Percentiles rank a stretch among this genome's conserved stretches.
Evolutionary conservation across 2,797 vertebrate genomes (phyloP).

Genomic region (Onychomys leucogaster): DNA sequence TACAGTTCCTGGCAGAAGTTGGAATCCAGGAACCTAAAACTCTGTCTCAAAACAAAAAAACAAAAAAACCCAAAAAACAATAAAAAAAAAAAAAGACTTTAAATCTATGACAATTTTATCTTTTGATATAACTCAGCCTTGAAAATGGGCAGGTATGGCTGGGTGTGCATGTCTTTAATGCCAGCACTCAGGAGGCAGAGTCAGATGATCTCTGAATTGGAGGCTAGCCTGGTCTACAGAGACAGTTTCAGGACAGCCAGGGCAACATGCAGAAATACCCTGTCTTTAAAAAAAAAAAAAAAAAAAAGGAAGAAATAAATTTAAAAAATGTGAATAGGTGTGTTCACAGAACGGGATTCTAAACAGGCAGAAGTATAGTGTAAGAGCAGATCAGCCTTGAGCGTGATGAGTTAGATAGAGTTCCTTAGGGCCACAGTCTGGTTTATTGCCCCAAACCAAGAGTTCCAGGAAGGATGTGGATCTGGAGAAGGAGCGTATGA

Average conservation of each 20-base stretch:
- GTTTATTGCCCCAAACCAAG: no score
- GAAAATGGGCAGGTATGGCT: neutral
- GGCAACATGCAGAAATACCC: neutral
- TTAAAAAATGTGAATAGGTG: neutral
- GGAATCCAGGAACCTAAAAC: neutral
- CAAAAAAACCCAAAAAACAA: no score
- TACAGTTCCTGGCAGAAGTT: neutral
- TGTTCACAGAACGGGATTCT: no score
- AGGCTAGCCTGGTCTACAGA: neutral
- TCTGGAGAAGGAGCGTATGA: no score
- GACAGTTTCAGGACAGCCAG: neutral
- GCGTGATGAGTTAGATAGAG: accelerated
- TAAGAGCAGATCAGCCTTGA: neutral
- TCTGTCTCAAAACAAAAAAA: neutral
- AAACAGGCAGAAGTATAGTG: no score
- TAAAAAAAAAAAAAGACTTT: neutral
- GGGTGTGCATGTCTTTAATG: neutral
- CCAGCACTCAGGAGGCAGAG: neutral
- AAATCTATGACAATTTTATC: neutral
- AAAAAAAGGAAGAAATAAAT: neutral
- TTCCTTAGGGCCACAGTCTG: neutral
- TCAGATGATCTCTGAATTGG: neutral
- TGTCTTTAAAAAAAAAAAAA: neutral
- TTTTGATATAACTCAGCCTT: neutral
- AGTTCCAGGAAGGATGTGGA: neutral